Percentiles rank a stretch among this genome's conserved stretches.
Conservation (phyloP, 2,888 invertebrate species). For the Hirtodrosophila alboralis region DNA sequence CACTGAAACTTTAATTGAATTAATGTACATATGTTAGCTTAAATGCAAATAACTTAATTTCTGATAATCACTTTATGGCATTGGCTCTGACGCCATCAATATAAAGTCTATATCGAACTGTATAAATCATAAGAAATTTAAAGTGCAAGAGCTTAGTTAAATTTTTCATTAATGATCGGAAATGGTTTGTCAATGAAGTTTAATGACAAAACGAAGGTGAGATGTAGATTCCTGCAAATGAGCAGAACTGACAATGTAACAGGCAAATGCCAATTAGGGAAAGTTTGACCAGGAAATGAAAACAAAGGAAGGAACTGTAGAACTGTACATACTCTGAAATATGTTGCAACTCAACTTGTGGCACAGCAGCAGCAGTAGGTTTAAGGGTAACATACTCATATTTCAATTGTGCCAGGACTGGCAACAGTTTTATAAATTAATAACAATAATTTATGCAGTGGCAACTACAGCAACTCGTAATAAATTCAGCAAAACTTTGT, state of each 20-base stretch:
- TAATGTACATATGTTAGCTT: too few species aligned
- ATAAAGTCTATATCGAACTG: neutral
- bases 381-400: slow-evolving; percentile 19
- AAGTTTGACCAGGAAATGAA: slow-evolving; percentile 16
- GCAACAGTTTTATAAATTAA: slow-evolving; percentile 58
- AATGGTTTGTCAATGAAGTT: slow-evolving; percentile 32
- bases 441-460: slow-evolving; percentile 62
- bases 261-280: slow-evolving; percentile 18
- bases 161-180: slow-evolving; percentile 20
- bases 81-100: too few species aligned
- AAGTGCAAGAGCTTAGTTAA: slow-evolving; percentile 1
- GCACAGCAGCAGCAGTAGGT: slow-evolving; percentile 9
- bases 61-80: too few species aligned
- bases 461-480: slow-evolving; percentile 43
- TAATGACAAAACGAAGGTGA: slow-evolving; percentile 21
- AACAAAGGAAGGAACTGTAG: slow-evolving; percentile 10
- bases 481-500: slow-evolving; percentile 54
- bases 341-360: slow-evolving; percentile 4
- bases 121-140: neutral
- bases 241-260: slow-evolving; percentile 4
- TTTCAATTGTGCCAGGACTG: slow-evolving; percentile 39
- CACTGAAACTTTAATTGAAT: too few species aligned
- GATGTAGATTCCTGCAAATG: slow-evolving; percentile 13
- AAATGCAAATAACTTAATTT: too few species aligned
- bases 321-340: slow-evolving; percentile 17